Base-by-base conservation (phyloP, 1,140 invertebrate genomes). In the Drosophila kepulauana region DNA sequence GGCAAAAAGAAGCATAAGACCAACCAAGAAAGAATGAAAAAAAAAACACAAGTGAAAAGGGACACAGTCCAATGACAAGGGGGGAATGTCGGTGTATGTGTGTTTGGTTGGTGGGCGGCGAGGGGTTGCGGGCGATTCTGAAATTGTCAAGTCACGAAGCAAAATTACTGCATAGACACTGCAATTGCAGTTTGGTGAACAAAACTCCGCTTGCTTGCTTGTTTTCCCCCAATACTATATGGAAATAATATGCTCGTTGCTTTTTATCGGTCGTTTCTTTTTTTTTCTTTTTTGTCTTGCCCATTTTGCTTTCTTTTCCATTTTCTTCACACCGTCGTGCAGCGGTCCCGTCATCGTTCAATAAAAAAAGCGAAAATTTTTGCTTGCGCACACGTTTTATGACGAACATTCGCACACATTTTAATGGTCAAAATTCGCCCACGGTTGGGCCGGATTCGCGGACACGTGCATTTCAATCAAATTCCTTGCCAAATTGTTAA, bases 81-180 rank as follows among this genome's bases (percentile, higher is more conserved):
- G 65, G 15, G 58, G 20, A 10, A 48, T 38, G 35, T 38, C 35
- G 10, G 25, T 49, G 38, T 25, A 35, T 46, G 45, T 51, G 59
- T 51, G 46, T 49, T 35, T 35, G 64, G 13, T 28, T 30, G 54
- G 7, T 59, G 41, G 64, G 64, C 45, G 46, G 35, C 45, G 46
- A 30, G 68, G 69, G 49, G 64, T 46, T 71, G 64, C 45, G 59
- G 57, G 56, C 59, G 71, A 61, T 56, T 59, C 62, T 65, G 66
- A 91, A 90, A 82, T 73, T 90, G 85, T 89, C 85, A 89, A 89
- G 85, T 89, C 86, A 89, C 78, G 86, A 73, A 85, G 66, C 70
- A 65, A 75, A 82, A 72, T 78, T 85, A 33, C 28, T 79, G 69
- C 81, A 80, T 61, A 58, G 43, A 64, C 45, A 45, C 45, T 57